Percentiles rank a stretch among this genome's conserved stretches.
Evolutionary conservation across 2,113 vertebrate species (phyloP).

Genomic region (Entomyzon cyanotis): DNA sequence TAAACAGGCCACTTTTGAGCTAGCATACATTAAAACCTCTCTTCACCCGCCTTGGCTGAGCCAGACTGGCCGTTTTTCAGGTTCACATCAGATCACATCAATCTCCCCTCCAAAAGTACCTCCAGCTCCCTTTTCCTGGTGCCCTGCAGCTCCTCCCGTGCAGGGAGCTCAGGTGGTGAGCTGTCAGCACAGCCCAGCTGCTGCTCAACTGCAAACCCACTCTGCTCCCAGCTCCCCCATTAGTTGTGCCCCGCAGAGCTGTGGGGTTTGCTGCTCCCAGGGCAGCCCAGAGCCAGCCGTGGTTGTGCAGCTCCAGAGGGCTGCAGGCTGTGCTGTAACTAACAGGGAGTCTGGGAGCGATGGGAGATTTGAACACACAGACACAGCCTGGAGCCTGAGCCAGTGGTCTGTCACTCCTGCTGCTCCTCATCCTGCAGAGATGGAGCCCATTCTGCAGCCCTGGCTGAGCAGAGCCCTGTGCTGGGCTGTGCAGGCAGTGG

Average conservation of each 20-base stretch:
- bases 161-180: constrained; percentile 55
- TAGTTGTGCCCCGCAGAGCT: neutral
- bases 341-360: constrained; percentile 9
- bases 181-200: constrained; percentile 47
- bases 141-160: neutral
- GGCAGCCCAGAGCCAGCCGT: neutral
- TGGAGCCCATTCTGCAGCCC: neutral
- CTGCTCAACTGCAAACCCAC: neutral
- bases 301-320: neutral
- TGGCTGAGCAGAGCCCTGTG: neutral
- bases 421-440: constrained; percentile 30
- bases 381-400: constrained; percentile 8
- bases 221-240: constrained; percentile 24
- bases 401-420: constrained; percentile 59
- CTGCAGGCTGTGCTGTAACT: constrained; percentile 26
- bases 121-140: neutral
- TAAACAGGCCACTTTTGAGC: neutral
- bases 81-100: constrained; percentile 47
- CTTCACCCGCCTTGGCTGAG: neutral
- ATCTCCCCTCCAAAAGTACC: constrained; percentile 18
- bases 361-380: neutral
- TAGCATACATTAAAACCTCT: neutral
- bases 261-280: neutral
- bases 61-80: constrained; percentile 34
- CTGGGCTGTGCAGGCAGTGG: neutral